These are phyloP conservation scores for Ammospiza caudacuta DNA, from an alignment of 2,113 vertebrate species.

Conservation along the genomic window DNA sequence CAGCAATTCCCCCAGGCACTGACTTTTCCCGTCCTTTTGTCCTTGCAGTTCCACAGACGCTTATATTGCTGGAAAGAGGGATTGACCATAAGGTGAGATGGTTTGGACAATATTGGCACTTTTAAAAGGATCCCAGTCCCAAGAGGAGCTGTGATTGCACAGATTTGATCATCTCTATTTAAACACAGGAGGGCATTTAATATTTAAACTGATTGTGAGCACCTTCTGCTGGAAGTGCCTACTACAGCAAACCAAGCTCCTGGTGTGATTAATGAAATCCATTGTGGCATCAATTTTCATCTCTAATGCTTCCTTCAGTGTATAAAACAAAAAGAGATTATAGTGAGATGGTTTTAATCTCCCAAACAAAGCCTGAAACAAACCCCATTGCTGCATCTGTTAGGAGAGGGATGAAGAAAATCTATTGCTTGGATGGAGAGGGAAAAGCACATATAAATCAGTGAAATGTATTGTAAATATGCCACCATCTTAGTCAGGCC, in stretches of 20 bases:
- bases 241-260: constrained; percentile 40
- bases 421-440: not conserved
- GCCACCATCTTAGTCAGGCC: not conserved
- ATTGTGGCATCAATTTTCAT: constrained; percentile 27
- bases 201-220: constrained; percentile 42
- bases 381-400: not conserved
- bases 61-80: not conserved
- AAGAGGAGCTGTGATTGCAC: not conserved
- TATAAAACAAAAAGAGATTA: constrained; percentile 56
- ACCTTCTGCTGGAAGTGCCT: constrained; percentile 56
- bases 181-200: constrained; percentile 20
- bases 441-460: not conserved
- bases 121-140: not conserved
- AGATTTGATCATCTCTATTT: not conserved
- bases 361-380: constrained; percentile 21
- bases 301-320: constrained; percentile 32
- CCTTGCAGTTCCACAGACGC: not conserved
- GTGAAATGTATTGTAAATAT: not conserved
- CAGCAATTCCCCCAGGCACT: not conserved
- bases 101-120: not conserved
- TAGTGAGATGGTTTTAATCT: constrained; percentile 42
- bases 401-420: not conserved
- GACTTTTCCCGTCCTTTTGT: constrained; percentile 2
- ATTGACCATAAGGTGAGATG: not conserved
- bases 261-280: constrained; percentile 56